Conservation (phyloP, 2,888 invertebrate species). For the Pammene fasciana region DNA sequence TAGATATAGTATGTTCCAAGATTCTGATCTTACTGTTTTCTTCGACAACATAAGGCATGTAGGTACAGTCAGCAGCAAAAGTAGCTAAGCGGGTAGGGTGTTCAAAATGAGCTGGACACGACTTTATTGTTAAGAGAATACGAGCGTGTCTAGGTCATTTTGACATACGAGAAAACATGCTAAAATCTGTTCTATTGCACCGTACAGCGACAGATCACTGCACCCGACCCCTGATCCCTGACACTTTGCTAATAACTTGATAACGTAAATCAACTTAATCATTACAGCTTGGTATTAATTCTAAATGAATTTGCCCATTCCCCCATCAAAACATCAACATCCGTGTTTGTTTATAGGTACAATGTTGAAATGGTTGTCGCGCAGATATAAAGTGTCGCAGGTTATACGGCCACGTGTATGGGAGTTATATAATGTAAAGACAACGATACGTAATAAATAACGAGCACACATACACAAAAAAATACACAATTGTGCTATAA, state of each 20-base stretch:
- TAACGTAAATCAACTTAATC: constrained; percentile 17
- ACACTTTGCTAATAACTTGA: constrained; percentile 29
- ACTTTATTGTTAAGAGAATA: too few species aligned
- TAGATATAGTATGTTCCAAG: background rate
- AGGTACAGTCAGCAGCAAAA: too few species aligned
- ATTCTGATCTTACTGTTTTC: constrained; percentile 43
- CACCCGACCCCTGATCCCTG: constrained; percentile 4
- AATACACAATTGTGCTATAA: too few species aligned
- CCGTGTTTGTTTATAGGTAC: constrained; percentile 13
- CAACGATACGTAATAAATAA: too few species aligned
- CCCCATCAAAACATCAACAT: constrained; percentile 32
- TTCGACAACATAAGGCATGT: constrained; percentile 46
- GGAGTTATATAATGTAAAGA: background rate
- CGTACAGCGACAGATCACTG: constrained; percentile 26
- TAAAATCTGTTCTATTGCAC: constrained; percentile 45
- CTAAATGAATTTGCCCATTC: constrained; percentile 40
- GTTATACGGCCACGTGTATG: constrained; percentile 7
- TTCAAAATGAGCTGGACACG: too few species aligned
- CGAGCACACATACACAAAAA: too few species aligned
- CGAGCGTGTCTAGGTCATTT: too few species aligned
- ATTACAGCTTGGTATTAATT: constrained; percentile 13
- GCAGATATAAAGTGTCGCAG: constrained; percentile 20
- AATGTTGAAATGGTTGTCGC: constrained; percentile 4
- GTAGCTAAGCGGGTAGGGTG: too few species aligned
- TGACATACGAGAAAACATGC: constrained; percentile 51